Evolutionary conservation across 2,888 invertebrate genomes (phyloP).

Genomic region (Nemurella pictetii): DNA sequence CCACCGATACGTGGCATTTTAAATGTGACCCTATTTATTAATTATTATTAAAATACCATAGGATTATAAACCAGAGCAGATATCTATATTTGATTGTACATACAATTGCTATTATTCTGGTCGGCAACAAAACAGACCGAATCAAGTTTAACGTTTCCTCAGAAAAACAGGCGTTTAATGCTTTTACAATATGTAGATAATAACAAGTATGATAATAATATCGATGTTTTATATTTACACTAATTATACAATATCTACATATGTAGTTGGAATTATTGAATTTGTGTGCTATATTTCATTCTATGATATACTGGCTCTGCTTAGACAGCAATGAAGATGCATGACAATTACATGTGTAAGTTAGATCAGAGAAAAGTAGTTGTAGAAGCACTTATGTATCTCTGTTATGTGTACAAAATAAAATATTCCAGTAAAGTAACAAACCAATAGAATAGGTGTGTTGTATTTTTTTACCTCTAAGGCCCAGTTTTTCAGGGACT

Average conservation of each 20-base stretch:
- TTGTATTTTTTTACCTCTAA: too few species aligned
- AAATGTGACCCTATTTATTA: conserved; percentile 41
- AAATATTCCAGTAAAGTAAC: conserved; percentile 29
- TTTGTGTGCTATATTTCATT: conserved; percentile 16
- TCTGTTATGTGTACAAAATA: conserved; percentile 38
- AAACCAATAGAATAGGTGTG: background rate
- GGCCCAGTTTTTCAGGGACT: too few species aligned
- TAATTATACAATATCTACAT: conserved; percentile 8
- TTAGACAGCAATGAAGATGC: background rate
- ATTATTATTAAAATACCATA: conserved; percentile 36
- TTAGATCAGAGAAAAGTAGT: background rate
- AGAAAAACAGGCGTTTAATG: conserved; percentile 1
- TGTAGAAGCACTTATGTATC: conserved; percentile 12
- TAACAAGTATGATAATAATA: conserved; percentile 17
- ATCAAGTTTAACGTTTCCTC: conserved; percentile 19
- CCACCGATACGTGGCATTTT: conserved; percentile 31
- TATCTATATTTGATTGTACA: conserved; percentile 40
- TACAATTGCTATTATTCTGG: conserved; percentile 22
- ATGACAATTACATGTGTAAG: conserved; percentile 13
- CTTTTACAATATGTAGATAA: conserved; percentile 6
- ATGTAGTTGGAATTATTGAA: conserved; percentile 13
- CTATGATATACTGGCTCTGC: background rate
- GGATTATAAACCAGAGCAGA: conserved; percentile 33
- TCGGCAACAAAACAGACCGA: background rate
- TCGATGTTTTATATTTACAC: conserved; percentile 24